Evolutionary conservation across 1,140 invertebrate species (phyloP), one percentile per base, ranked within the genome.

Genomic region (Saxidomus purpurata): DNA sequence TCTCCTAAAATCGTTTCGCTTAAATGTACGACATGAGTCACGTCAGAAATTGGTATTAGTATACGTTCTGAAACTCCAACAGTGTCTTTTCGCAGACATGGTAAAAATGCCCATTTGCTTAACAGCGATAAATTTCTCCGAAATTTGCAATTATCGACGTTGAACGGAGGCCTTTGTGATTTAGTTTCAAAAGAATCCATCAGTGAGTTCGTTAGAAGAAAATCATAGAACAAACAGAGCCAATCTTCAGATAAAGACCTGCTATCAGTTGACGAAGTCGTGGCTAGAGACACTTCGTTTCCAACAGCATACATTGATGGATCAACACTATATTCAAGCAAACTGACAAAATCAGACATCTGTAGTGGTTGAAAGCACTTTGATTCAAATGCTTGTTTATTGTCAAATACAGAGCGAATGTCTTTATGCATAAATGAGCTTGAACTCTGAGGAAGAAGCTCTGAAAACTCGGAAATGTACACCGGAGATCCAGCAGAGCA

Each of bases 181-280:
- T 13, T 40, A 36, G 6, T 40, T 2, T 36, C 31, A 38, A 2
- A 15, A 15, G 19, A 6, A 19, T 74, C 40, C 6, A 9, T 34
- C 28, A 67, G 8, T 9, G 69, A 74, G 17, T 40, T 13, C 1
- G 31, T 31, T 17, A 34, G 15, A 34, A 74, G 34, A n/a, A 40
- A 74, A n/a, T 74, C 69, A 74, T 74, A 74, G 40, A 74, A 74
- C 31, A 38, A 40, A 8, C 36, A 36, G 1, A 74, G n/a, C 69
- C 69, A 74, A 19, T 17, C 22, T 17, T 38, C 19, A 22, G 69
- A n/a, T 38, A 74, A 15, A 40, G 6, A 6, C 11, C 40, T 38
- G 25, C 19, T 36, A 67, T 67, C 63, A 38, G 17, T n/a, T 19
- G 4, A n/a, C 36, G 13, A 40, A 4, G 38, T 74, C 19, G 69